Evolutionary conservation across 2,797 vertebrate genomes (phyloP), one percentile per base, ranked within the genome.

Genomic region (Diceros bicornis): DNA sequence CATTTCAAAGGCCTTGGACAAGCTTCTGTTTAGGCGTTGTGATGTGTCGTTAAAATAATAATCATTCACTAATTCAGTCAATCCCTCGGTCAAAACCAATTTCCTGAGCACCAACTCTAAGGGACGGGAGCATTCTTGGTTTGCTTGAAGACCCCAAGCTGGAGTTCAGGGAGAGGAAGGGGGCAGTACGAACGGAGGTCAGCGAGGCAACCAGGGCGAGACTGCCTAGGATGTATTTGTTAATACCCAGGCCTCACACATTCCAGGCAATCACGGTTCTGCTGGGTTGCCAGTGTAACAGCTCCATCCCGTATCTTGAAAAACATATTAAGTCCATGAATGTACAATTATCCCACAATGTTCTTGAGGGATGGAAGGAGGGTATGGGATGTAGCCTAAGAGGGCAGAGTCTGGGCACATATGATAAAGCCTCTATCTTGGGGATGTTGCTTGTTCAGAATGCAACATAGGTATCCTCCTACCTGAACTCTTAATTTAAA

Each of bases 1-100:
- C 12, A 69, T 88, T 93, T 88, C 88, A 82, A 85, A 90, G 79
- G 29, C 83, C 41, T 86, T 77, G 20, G 50, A 68, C 29, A 78
- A 83, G 1, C 47, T 91, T 69, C 68, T 71, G 7, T 86, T 79
- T 61, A 44, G 23, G 6, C n/a, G 77, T 23, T 69, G 12, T 79
- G 64, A 85, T 29, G 29, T 47, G 52, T 79, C 55, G 27, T 57
- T 89, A 86, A 89, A 92, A 72, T 74, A 16, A 78, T 74, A 77
- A 79, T 50, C 29, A 74, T 34, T 88, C 52, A 47, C n/a, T 74
- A 68, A 37, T 85, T 85, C 18, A 52, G 10, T 55, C 16, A 75
- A 32, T 50, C 29, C 6, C 34, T 52, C 17, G 41, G n/a, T 69
- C 55, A 96, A 41, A 92, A 95, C 17, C 44, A 86, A 11, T 93